phyloP scores from a whole-genome alignment of 2,797 vertebrate genomes.

The Meda fulgida region DNA sequence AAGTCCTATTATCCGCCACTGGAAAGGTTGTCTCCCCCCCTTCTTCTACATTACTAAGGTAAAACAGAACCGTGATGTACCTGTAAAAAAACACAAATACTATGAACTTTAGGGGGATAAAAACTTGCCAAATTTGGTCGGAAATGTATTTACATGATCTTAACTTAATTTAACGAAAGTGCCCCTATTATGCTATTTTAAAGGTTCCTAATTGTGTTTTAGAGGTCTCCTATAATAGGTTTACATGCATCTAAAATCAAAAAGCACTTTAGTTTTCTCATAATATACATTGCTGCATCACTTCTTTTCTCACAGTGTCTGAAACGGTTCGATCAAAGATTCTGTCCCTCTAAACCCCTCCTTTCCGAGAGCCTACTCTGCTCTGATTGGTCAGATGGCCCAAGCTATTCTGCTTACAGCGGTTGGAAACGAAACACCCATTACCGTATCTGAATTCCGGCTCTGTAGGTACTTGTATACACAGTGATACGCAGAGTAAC shows the following conservation, averaged over 20 bases:
- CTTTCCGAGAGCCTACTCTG: not conserved
- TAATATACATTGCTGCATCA: no score
- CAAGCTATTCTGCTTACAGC: not conserved
- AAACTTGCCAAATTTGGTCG: not conserved
- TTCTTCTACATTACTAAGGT: slow-evolving; percentile 96
- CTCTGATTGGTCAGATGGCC: no score
- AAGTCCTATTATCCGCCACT: slow-evolving; percentile 98
- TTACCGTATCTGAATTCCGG: no score
- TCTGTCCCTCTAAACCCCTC: no score
- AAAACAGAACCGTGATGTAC: slow-evolving; percentile 98
- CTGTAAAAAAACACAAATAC: slow-evolving; percentile 74
- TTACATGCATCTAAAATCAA: no score
- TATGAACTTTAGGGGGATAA: not conserved
- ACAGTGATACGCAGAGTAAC: no score
- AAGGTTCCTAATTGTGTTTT: not conserved
- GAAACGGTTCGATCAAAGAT: not conserved
- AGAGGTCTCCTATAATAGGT: not conserved
- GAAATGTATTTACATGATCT: not conserved
- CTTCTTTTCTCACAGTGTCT: not conserved
- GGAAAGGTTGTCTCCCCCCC: slow-evolving; percentile 98
- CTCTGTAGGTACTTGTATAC: no score
- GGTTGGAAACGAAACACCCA: not conserved
- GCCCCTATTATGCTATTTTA: not conserved
- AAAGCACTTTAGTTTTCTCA: no score
- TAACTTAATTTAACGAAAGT: not conserved